Conservation (phyloP, 2,797 vertebrate genomes). For the Cygnus olor region DNA sequence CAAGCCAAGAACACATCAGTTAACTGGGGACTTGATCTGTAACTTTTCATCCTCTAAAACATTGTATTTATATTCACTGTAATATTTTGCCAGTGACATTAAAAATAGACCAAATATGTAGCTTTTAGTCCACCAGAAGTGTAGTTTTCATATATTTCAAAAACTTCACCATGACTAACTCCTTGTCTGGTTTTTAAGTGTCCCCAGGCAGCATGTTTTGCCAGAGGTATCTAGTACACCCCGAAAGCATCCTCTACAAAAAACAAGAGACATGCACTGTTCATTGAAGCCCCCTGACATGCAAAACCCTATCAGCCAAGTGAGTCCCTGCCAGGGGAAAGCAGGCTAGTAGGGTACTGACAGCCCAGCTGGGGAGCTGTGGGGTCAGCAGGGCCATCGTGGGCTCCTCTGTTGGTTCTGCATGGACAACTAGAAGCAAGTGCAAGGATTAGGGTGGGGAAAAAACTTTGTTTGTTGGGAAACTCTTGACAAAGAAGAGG, state of each 20-base stretch:
- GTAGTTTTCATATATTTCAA: not conserved
- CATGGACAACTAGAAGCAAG: not conserved
- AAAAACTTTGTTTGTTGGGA: fast-evolving
- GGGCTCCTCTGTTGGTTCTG: not conserved
- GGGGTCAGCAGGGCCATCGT: fast-evolving
- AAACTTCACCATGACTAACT: not conserved
- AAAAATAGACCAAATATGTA: not conserved
- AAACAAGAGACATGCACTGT: fast-evolving
- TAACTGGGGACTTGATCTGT: not conserved
- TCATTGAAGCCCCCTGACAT: not conserved
- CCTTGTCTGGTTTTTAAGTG: not conserved
- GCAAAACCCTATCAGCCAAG: not conserved
- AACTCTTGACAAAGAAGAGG: not conserved
- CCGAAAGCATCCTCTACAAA: not conserved
- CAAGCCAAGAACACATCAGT: not conserved
- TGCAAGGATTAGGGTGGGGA: not conserved
- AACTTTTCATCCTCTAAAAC: not conserved
- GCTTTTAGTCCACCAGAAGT: not conserved
- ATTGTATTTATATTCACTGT: not conserved
- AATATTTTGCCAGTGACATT: not conserved
- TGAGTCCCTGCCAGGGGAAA: fast-evolving
- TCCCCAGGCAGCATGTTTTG: not conserved
- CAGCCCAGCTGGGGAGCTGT: fast-evolving
- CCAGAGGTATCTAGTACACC: not conserved
- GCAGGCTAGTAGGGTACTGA: not conserved